Conservation (phyloP, 1,140 invertebrate genomes). For the Hypothenemus hampei region DNA sequence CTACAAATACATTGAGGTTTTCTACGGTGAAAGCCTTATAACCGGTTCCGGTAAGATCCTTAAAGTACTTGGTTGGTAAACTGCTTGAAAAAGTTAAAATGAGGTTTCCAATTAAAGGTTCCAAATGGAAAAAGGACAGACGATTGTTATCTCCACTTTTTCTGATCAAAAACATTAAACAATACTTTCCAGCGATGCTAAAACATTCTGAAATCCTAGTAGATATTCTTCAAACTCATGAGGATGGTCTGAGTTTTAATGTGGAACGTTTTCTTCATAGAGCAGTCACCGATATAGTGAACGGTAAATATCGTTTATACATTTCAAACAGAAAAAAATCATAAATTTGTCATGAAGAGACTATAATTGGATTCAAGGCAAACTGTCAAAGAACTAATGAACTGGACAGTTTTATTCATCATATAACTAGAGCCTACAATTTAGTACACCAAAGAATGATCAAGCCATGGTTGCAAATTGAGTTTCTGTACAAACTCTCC, state of each 20-base stretch:
- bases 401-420: too few species aligned
- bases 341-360: background rate
- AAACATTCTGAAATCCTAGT: constrained; percentile 7
- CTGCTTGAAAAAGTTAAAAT: background rate
- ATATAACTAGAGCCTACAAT: constrained; percentile 17
- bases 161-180: constrained; percentile 5
- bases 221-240: constrained; percentile 8
- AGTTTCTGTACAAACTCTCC: constrained; percentile 19
- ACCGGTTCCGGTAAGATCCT: constrained; percentile 26
- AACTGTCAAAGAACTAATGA: too few species aligned
- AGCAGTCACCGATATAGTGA: constrained; percentile 12
- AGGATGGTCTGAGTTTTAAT: constrained; percentile 9
- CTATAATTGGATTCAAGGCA: too few species aligned
- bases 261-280: constrained; percentile 14
- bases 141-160: constrained; percentile 11
- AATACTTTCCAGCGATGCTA: constrained; percentile 8
- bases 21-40: constrained; percentile 27
- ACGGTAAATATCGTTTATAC: constrained; percentile 1
- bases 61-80: too few species aligned
- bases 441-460: constrained; percentile 23
- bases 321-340: too few species aligned
- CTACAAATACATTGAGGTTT: constrained; percentile 26
- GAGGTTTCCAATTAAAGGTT: constrained; percentile 4
- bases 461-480: constrained; percentile 24
- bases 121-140: constrained; percentile 20